Evolutionary conservation across 2,888 invertebrate species (phyloP).

Genomic region (Toxonevra muliebris): DNA sequence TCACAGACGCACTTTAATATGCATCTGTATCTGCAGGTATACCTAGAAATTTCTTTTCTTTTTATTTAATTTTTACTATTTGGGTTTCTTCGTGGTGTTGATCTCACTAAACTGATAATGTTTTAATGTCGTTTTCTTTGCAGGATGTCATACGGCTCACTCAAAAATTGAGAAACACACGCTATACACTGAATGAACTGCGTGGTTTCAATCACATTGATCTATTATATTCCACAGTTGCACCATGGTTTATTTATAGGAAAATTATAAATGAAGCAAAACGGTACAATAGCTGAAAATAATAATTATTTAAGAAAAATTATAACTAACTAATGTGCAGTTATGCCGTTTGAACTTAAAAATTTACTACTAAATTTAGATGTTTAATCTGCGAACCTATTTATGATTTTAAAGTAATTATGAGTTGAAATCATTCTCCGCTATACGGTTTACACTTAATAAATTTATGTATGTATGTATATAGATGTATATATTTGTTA

Average conservation of each 20-base stretch:
- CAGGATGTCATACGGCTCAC: slow-evolving; percentile 53
- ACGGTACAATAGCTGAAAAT: slow-evolving; percentile 19
- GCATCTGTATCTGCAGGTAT: too few relatives aligned
- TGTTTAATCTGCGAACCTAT: too few relatives aligned
- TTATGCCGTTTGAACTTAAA: too few relatives aligned
- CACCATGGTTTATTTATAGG: slow-evolving; percentile 51
- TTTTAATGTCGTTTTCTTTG: slow-evolving; percentile 1
- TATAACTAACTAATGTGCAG: too few relatives aligned
- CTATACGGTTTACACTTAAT: too few relatives aligned
- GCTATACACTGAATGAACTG: slow-evolving; percentile 50
- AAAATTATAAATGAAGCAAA: slow-evolving; percentile 51
- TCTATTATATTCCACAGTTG: slow-evolving; percentile 53
- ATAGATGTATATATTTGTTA: slow-evolving; percentile 29
- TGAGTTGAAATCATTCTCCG: too few relatives aligned
- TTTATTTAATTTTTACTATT: neutral
- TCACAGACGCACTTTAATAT: too few relatives aligned
- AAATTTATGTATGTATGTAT: slow-evolving; percentile 32
- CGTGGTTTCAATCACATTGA: slow-evolving; percentile 61
- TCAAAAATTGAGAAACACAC: slow-evolving; percentile 48
- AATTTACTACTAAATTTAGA: too few relatives aligned
- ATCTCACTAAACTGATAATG: too few relatives aligned
- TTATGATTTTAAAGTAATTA: too few relatives aligned
- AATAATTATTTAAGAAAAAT: too few relatives aligned
- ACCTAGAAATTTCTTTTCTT: slow-evolving; percentile 1
- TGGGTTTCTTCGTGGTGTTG: too few relatives aligned